Conservation (phyloP, 2,113 vertebrate genomes). For the Brachirus orientalis region DNA sequence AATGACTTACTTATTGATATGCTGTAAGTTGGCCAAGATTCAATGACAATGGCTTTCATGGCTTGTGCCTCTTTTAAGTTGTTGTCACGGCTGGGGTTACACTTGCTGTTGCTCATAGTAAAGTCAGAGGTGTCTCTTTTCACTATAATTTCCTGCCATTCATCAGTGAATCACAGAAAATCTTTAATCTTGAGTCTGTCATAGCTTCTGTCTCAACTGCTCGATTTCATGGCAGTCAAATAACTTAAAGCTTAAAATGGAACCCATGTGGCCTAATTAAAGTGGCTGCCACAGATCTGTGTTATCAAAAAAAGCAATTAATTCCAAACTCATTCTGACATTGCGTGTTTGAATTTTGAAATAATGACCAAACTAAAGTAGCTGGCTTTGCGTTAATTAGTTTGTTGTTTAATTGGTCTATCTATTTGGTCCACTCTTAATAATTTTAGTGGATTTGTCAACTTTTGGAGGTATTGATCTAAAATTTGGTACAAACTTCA, state of each 20-base stretch:
- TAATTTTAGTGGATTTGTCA: too few relatives aligned
- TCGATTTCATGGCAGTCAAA: neutral
- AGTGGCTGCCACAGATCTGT: neutral
- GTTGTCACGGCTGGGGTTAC: constrained; percentile 3
- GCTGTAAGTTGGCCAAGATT: constrained; percentile 2
- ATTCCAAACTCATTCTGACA: too few relatives aligned
- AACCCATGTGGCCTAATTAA: neutral
- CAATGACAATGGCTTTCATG: neutral
- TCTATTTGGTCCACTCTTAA: too few relatives aligned
- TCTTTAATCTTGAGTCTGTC: neutral
- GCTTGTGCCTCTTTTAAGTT: constrained; percentile 17
- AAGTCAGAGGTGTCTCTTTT: constrained; percentile 3
- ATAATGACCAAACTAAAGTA: too few relatives aligned
- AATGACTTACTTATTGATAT: constrained; percentile 22
- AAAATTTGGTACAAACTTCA: too few relatives aligned
- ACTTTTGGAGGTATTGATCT: too few relatives aligned
- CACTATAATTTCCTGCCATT: neutral
- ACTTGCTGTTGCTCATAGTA: neutral
- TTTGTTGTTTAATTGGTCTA: too few relatives aligned
- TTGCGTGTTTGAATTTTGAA: too few relatives aligned
- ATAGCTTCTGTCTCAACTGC: neutral
- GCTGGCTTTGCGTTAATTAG: too few relatives aligned
- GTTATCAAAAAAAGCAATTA: neutral
- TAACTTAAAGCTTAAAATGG: neutral
- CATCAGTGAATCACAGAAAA: neutral